Evolutionary conservation across 2,797 vertebrate species (phyloP), one percentile per base, ranked within the genome.

Genomic region (Microctenopoma stevenorrisi): DNA sequence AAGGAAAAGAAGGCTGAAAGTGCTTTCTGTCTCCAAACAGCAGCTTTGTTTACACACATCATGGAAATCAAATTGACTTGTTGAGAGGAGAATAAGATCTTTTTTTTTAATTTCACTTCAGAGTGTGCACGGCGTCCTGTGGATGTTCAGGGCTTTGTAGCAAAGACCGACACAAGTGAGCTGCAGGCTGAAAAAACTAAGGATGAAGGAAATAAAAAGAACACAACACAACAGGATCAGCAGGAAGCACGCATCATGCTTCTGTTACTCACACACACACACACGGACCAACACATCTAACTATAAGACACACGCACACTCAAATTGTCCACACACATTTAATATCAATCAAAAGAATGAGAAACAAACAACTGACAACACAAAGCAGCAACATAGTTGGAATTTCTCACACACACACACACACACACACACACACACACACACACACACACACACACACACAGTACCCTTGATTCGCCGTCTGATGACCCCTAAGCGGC

Each of bases 401-500:
- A 46, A 73, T 22, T 16, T 30, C 13, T 52, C 54, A 46, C 44
- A 44, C 4, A 58, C 51, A 13, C 30, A 51, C 49, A 46, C 10
- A 61, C 61, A 56, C 51, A 48, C 37, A 65, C 43, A 49, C 68
- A 64, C 55, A 60, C 59, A 72, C 46, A 70, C 68, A 68, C 42
- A 69, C 35, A 60, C 54, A 76, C 42, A 61, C 65, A 70, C 54
- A 38, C 35, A 72, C 65, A 72, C 65, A 84, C 75, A 57, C 51
- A 74, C 85, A 40, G 2, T 96, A 96, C 96, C 96, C 95, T 96
- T 96, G 83, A 86, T 95, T 82, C 93, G 90, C 56, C 92, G 94
- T 92, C 93, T 96, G 94, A 96, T 94, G 94, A 98, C 95, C 89
- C 97, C 96, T 72, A 98, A 93, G 68, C 94, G 95, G 90, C 97